Base-by-base conservation (phyloP, 2,113 vertebrate genomes). In the Rana temporaria region DNA sequence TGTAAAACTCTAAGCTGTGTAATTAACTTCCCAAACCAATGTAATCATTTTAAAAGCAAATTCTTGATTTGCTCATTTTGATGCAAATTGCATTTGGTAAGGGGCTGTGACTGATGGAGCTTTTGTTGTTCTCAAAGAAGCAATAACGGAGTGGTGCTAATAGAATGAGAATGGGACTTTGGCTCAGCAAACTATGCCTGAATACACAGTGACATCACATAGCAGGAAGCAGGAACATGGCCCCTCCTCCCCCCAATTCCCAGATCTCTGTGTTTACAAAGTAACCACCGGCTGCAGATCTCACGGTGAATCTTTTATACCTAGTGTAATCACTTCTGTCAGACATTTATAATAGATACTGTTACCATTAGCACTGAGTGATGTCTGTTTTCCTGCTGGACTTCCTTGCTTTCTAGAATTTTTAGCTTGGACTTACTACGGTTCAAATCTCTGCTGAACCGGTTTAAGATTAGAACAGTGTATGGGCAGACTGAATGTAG, bases 201-300 rank as follows among this genome's bases (percentile, higher is more conserved):
- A 75, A 62, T 75, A 75, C 71, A 74, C 72, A 60, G 56, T 62
- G 57, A 75, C 72, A 59, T 62, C 56, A 75, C 56, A 75, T 75
- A 17, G 32, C 32, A 60, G 57, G 55, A 75, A 62, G 42, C 72
- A 62, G 72, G 72, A 75, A 60, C 72, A 48, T 24, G 30, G 7
- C 6, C 60, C 20, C n/a, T 24, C 72, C 57, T 34, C n/a, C 30
- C 42, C 71, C 71, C 53, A 74, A 22, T 38, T 74, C 71, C 59
- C 32, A 73, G 26, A 22, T 56, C 30, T 34, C 38, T 60, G 1
- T 60, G 34, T 74, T 38, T 75, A 62, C 26, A 42, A 24, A 20
- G 55, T 22, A 42, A 75, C 57, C 19, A 42, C 12, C 20, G 32
- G 57, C 71, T 74, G 59, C 32, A 16, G 72, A 48, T 62, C 15